Evolutionary conservation across 2,113 vertebrate genomes (phyloP), one percentile per base, ranked within the genome.

Genomic region (Macquaria ambigua): DNA sequence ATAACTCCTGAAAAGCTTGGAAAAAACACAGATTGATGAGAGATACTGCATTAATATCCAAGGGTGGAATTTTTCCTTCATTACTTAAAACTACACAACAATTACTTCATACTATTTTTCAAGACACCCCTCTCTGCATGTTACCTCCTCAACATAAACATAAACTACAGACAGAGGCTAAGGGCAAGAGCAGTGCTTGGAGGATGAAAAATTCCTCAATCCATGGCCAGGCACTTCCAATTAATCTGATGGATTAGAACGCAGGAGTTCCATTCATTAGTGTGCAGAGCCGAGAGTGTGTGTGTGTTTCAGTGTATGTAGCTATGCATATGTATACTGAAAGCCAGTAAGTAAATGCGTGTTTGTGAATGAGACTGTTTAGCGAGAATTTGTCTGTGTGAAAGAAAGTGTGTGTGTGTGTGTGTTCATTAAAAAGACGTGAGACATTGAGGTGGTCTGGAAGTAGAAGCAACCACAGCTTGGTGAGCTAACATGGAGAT

Each of bases 221-320:
- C 92, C 90, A 83, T 78, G 77, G 80, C 25, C 43, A 23, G 77
- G 91, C 92, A 93, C 83, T 93, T 94, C 85, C 92, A 95, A 95
- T 95, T 94, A 92, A 95, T 93, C 93, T 95, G 95, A 96, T 95
- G 89, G 90, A 95, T 95, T 94, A 93, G 91, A 92, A 91, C 67
- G 81, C 78, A 87, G 85, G 68, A 52, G 53, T 87, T 92, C 82
- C 82, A 92, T 93, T 93, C 90, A 93, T 95, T 94, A 94, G 86
- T 90, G 93, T 77, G 89, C 70, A 53, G 64, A 80, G 79, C 74
- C 10, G 56, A 41, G 77, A 10, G 46, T 48, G 80, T 73, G 77
- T 85, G 41, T 25, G 70, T 52, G 74, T 78, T 73, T 81, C 46
- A 48, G 34, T 80, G 21, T 72, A 76, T 63, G 39, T 74, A 79